A percentile compares a stretch with the other conserved stretches of the same genome.
Conservation (phyloP, 2,888 invertebrate genomes). For the Meganola albula region DNA sequence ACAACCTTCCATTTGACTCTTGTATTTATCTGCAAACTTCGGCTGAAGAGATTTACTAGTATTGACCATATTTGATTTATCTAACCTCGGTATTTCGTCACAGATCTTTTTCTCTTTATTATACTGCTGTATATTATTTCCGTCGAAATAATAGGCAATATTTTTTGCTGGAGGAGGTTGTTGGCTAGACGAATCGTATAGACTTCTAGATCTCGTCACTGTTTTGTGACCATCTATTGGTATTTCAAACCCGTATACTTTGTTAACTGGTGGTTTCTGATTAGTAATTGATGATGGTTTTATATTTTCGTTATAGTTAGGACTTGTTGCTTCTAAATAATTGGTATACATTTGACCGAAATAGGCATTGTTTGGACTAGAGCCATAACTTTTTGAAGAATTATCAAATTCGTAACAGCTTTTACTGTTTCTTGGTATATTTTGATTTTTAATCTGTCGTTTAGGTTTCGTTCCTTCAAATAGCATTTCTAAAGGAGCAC, state of each 20-base stretch:
- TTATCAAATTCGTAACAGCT: constrained; percentile 74
- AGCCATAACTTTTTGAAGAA: constrained; percentile 80
- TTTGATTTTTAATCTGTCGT: constrained; percentile 45
- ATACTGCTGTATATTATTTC: constrained; percentile 62
- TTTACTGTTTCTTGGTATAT: constrained; percentile 63
- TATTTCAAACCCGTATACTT: constrained; percentile 63
- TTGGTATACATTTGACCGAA: constrained; percentile 78
- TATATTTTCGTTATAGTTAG: constrained; percentile 42
- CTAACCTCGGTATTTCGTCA: constrained; percentile 79
- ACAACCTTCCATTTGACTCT: constrained; percentile 65
- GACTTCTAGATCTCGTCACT: constrained; percentile 65
- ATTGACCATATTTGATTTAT: constrained; percentile 71
- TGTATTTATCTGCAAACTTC: constrained; percentile 62
- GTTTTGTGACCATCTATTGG: constrained; percentile 59
- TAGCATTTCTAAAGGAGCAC: constrained; percentile 85
- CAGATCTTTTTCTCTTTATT: constrained; percentile 52
- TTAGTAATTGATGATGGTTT: constrained; percentile 28
- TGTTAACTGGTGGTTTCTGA: constrained; percentile 44
- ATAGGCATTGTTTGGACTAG: constrained; percentile 79
- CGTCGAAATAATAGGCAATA: constrained; percentile 73
- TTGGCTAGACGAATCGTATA: constrained; percentile 61
- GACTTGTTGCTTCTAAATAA: constrained; percentile 47
- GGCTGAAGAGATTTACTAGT: constrained; percentile 67
- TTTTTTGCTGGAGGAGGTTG: constrained; percentile 62
- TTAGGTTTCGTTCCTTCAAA: constrained; percentile 78